Conservation (phyloP, 2,797 vertebrate species). For the Microchirus variegatus region DNA sequence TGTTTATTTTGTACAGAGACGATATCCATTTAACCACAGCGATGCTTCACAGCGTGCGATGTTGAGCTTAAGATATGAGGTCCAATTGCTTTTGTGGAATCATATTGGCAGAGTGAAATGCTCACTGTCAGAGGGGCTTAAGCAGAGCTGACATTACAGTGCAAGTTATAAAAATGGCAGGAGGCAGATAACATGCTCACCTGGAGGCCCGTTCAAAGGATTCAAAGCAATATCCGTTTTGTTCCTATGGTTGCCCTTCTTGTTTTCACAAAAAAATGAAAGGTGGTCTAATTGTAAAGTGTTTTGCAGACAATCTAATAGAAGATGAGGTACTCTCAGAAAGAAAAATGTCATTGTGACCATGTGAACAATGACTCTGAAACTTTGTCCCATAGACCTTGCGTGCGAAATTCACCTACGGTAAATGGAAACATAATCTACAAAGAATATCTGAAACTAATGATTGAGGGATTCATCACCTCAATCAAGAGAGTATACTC, state of each 20-base stretch:
- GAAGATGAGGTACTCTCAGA: too few relatives aligned
- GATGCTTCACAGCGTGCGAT: constrained; percentile 24
- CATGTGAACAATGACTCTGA: too few relatives aligned
- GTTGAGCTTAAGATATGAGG: constrained; percentile 49
- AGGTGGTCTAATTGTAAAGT: too few relatives aligned
- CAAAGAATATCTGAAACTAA: too few relatives aligned
- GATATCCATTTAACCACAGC: constrained; percentile 31
- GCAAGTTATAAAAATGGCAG: constrained; percentile 1
- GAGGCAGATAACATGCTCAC: not conserved
- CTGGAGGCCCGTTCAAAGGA: constrained; percentile 8
- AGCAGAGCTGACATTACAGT: constrained; percentile 18
- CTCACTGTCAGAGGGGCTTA: constrained; percentile 8
- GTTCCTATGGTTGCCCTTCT: not conserved
- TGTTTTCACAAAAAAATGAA: too few relatives aligned
- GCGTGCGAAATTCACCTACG: too few relatives aligned
- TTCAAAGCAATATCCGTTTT: not conserved
- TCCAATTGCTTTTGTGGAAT: constrained; percentile 34
- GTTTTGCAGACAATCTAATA: too few relatives aligned
- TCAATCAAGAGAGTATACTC: too few relatives aligned
- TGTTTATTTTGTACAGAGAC: constrained; percentile 37
- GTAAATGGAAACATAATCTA: too few relatives aligned
- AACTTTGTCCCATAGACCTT: too few relatives aligned
- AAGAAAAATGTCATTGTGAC: too few relatives aligned
- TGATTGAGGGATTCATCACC: too few relatives aligned
- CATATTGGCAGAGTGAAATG: constrained; percentile 22